Evolutionary conservation across 1,140 invertebrate genomes (phyloP).

Genomic region (Rhyzopertha dominica): DNA sequence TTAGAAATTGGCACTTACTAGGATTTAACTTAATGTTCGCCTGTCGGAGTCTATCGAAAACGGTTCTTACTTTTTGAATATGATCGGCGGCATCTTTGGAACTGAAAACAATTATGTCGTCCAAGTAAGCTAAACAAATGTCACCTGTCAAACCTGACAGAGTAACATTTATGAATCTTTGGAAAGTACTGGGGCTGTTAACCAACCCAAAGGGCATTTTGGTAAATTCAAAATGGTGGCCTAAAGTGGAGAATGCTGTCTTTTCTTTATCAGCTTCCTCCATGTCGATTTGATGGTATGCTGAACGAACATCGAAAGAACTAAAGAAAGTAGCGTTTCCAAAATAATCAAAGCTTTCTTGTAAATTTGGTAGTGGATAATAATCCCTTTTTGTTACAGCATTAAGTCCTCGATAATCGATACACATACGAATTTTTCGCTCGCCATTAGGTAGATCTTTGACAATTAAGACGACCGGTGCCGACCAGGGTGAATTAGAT

Average conservation of each 20-base stretch:
- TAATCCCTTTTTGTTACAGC: slow-evolving; percentile 9
- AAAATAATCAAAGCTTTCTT: slow-evolving; percentile 3
- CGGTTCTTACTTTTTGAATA: neutral
- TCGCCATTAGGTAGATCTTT: slow-evolving; percentile 8
- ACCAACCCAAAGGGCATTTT: neutral
- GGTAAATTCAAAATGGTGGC: neutral
- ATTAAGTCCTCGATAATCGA: slow-evolving; percentile 11
- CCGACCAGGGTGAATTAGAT: slow-evolving; percentile 8
- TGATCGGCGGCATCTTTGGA: slow-evolving; percentile 1
- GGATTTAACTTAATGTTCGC: slow-evolving; percentile 16
- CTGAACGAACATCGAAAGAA: slow-evolving; percentile 6
- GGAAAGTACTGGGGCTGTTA: slow-evolving; percentile 6
- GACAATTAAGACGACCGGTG: slow-evolving; percentile 9
- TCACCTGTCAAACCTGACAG: slow-evolving; percentile 6
- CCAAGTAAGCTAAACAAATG: slow-evolving; percentile 8
- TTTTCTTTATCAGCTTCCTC: neutral
- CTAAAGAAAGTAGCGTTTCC: slow-evolving; percentile 6
- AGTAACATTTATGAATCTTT: slow-evolving; percentile 10
- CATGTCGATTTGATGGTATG: slow-evolving; percentile 2
- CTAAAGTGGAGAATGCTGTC: neutral
- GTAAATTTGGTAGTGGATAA: slow-evolving; percentile 9
- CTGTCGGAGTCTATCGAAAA: too few species aligned
- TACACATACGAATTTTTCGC: slow-evolving; percentile 11
- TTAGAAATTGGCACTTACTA: slow-evolving; percentile 10
- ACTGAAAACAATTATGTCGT: slow-evolving; percentile 12